phyloP scores from a whole-genome alignment of 2,888 invertebrate species.

The Dichetophora obliterata region DNA sequence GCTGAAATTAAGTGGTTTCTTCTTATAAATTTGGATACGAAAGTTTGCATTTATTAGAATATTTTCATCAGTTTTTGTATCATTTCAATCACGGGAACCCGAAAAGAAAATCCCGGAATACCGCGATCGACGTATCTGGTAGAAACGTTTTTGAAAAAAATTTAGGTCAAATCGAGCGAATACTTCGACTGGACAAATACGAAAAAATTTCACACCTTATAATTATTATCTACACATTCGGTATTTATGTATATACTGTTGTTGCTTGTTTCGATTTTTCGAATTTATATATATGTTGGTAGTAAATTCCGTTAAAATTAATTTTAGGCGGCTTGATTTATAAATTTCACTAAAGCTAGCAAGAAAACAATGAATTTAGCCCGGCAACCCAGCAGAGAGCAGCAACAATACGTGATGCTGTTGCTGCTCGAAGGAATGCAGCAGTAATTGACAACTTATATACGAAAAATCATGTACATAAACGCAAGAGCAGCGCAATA shows the following conservation, averaged over 20 bases:
- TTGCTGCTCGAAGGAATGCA: background rate
- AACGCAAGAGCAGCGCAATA: background rate
- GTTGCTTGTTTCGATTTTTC: background rate
- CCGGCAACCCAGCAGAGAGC: background rate
- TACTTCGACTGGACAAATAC: background rate
- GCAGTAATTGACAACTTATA: no score
- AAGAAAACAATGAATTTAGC: background rate
- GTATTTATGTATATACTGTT: background rate
- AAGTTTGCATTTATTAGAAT: no score
- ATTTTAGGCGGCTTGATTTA: constrained; percentile 24
- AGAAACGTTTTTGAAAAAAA: no score
- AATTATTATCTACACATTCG: constrained; percentile 25
- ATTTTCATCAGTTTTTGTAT: no score
- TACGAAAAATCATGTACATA: background rate
- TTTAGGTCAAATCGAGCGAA: background rate
- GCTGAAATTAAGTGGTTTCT: no score
- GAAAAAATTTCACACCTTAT: constrained; percentile 26
- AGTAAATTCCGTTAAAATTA: background rate
- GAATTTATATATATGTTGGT: background rate
- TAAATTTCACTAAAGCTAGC: constrained; percentile 8
- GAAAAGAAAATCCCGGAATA: background rate
- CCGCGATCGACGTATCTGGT: background rate
- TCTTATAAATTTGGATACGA: no score
- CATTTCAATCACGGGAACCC: background rate
- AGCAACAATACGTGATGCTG: background rate